phyloP scores from a whole-genome alignment of 2,797 vertebrate genomes.

The Typhlichthys eigenmanni region DNA sequence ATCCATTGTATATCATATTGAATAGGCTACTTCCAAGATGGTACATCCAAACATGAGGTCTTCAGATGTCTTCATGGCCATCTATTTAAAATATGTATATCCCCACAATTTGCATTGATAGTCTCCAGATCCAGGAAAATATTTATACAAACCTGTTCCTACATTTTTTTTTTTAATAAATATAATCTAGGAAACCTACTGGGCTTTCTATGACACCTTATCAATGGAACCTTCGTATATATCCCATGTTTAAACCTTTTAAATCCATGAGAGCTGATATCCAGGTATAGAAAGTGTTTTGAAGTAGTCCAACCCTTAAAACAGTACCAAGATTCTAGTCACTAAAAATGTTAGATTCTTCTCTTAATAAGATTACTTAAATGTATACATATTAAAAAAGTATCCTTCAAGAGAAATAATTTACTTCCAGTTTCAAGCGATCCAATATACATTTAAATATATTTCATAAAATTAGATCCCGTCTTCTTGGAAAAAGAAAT shows the following conservation, averaged over 20 bases:
- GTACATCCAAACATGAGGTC: slow-evolving; percentile 52
- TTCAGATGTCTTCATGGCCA: slow-evolving; percentile 56
- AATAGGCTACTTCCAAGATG: slow-evolving; percentile 63
- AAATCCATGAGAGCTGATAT: slow-evolving; percentile 72
- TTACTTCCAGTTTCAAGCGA: slow-evolving; percentile 73
- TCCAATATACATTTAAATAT: slow-evolving; percentile 59
- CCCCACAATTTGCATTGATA: slow-evolving; percentile 55
- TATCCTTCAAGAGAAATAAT: slow-evolving; percentile 64
- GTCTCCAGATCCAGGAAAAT: slow-evolving; percentile 41
- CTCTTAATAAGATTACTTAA: slow-evolving; percentile 33
- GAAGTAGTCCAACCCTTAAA: slow-evolving; percentile 69
- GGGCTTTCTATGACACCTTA: slow-evolving; percentile 28
- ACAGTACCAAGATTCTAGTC: slow-evolving; percentile 40
- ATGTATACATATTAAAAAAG: slow-evolving; percentile 45
- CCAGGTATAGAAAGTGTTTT: slow-evolving; percentile 61
- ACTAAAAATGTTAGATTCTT: slow-evolving; percentile 45
- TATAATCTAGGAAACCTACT: slow-evolving; percentile 16
- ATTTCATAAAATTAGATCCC: slow-evolving; percentile 69
- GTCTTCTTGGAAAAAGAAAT: slow-evolving; percentile 60
- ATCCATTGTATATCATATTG: slow-evolving; percentile 55
- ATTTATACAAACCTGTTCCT: slow-evolving; percentile 32
- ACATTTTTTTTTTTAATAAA: slow-evolving; percentile 15
- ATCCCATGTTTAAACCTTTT: slow-evolving; percentile 45
- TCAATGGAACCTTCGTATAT: slow-evolving; percentile 47
- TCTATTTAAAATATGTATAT: slow-evolving; percentile 49